Percentiles rank a stretch among this genome's conserved stretches.
Conservation (phyloP, 1,140 invertebrate species). For the Paraescarpia echinospica region DNA sequence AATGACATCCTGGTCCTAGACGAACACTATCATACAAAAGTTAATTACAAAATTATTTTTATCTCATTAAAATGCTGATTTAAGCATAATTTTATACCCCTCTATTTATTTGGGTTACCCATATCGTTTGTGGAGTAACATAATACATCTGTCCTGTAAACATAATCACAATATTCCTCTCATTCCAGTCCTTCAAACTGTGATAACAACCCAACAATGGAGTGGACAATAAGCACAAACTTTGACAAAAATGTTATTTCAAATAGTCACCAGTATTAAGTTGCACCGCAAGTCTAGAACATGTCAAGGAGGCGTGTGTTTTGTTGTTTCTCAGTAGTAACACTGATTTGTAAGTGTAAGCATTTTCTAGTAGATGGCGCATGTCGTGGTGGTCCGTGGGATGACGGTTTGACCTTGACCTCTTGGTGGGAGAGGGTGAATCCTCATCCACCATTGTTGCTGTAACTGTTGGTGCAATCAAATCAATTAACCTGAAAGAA, state of each 20-base stretch:
- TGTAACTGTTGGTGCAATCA: neutral
- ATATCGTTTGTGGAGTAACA: too few relatives aligned
- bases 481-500: slow-evolving; percentile 1
- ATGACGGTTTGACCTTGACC: neutral
- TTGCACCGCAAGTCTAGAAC: neutral
- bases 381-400: neutral
- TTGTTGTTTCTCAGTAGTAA: neutral
- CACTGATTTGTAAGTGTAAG: neutral
- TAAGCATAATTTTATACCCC: too few relatives aligned
- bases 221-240: neutral
- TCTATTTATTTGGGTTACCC: too few relatives aligned
- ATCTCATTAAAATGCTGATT: too few relatives aligned
- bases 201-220: neutral
- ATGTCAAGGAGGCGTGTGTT: neutral
- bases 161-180: neutral
- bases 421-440: neutral
- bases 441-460: neutral
- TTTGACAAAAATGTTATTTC: neutral
- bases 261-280: neutral
- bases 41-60: too few relatives aligned
- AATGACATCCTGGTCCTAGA: too few relatives aligned
- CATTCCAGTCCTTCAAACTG: neutral
- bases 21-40: too few relatives aligned
- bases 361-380: neutral
- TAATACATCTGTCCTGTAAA: too few relatives aligned